Evolutionary conservation across 2,888 invertebrate species (phyloP), one percentile per base, ranked within the genome.

Genomic region (Lasioglossum marginatum): DNA sequence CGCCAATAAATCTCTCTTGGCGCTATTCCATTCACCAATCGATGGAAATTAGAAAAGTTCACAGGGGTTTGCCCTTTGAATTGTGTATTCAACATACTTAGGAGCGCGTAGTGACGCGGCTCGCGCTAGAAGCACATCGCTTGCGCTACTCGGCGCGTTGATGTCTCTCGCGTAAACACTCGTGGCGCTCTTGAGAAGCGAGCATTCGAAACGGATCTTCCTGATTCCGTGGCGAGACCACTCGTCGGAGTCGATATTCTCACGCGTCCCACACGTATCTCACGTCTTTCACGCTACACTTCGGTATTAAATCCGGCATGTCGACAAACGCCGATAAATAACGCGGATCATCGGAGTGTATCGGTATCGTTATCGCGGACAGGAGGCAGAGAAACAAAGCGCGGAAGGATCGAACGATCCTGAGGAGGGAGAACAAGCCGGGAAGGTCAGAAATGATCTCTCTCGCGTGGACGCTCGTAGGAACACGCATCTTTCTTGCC

Each of bases 401-500:
- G 70, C 45, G 45, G 72, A 74, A 43, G 68, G 60, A 45, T 82
- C 81, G 45, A 6, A 5, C n/a, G n/a, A 63, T 63, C 52, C 45
- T 5, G 10, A 66, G 73, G 27, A 31, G 14, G 68, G 73, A 83
- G 81, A 76, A 63, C 79, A 85, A 82, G 79, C 70, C 76, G 63
- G 23, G 34, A 79, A 80, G 88, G 89, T 87, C 90, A 85, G 89
- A 86, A 80, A 74, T 34, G 77, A 83, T 83, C 74, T 79, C 79
- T 63, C 81, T 76, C 68, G 60, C 70, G 31, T 16, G 31, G 31
- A 2, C 2, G 63, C 16, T 60, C 68, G 43, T 23, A 57, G 37
- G 70, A 73, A 68, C 77, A 78, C 81, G 79, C 77, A 82, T 73
- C 77, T 82, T 76, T 60, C 84, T 81, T 71, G 48, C 45, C 68